Base-by-base conservation (phyloP, 2,888 invertebrate species). In the Apotomis turbidana region DNA sequence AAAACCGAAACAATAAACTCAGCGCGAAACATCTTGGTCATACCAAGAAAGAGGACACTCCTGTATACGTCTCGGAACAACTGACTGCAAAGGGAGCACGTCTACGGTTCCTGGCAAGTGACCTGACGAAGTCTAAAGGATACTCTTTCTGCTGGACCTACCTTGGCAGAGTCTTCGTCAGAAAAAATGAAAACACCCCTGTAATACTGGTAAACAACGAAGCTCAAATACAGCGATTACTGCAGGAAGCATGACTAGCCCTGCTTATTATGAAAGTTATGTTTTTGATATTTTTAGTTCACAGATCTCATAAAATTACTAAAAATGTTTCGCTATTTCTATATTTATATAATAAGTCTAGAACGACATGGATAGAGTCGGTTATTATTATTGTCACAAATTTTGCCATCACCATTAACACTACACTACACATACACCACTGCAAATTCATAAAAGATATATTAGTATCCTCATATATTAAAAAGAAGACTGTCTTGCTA, bases 21-120 rank as follows among this genome's bases (percentile, higher is more conserved):
- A 52, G 68, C 38, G 64, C 68, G 6, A 68, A 62, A 15, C 68
- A 73, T 9, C 36, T 68, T 4, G 73, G 73, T 5, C n/a, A 63
- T 10, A 52, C 6, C 5, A 49, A 38, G n/a, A n/a, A 41, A 5
- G 69, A 46, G 55, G 44, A 61, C 41, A 57, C 66, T 1, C 66
- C 57, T 15, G 46, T 66, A 27, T 66, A 54, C 3, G 66, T 66
- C 15, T 46, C 66, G 3, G 66, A 57, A 12, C 57, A 57, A 0
- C 46, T 59, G 13, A 68, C 67, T 6, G 67, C 58, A 12, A 58
- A 38, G 38, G 58, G 9, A 36, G 36, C 59, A 46, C 67, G 67
- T n/a, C 49, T 67, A 5, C 44, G 49, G 4, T 67, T 67, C 49
- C 15, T 67, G 12, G 67, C 15, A 15, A 15, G 15, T 15, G 15